Base-by-base conservation (phyloP, 2,888 invertebrate genomes). In the Drosophila incognita region DNA sequence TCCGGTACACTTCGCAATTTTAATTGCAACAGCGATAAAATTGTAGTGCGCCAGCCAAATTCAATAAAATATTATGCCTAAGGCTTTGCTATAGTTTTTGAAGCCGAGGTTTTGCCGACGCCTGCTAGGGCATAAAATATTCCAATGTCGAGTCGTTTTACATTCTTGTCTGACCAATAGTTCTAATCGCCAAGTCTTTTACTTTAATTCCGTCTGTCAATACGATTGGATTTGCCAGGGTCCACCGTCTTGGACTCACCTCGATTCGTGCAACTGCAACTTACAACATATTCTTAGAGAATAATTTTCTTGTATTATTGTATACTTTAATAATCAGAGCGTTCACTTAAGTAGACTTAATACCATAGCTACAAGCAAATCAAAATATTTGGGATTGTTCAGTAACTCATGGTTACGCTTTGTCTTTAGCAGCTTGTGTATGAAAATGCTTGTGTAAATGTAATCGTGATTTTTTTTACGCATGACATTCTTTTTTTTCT, bases 1-100 rank as follows among this genome's bases (percentile, higher is more conserved):
- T 76, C 71, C 74, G 69, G 58, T 59, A 79, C 74, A 76, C 59
- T 82, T 85, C 57, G 57, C 85, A 73, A 74, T 79, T 84, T 77
- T 84, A 85, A 87, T 87, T 89, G 76, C 82, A 64, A 8, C 48
- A 36, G 24, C 29, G 36, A n/a, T 21, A 11, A 38, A 33, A 10
- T 11, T 33, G 33, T 33, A 1, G 33, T 33, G 33, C 11, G 33
- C 33, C 4, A 2, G 24, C 24, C 24, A 24, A 24, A 24, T 24
- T 24, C 2, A 31, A 2, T 31, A 2, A 31, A 10, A 2, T 31
- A 31, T 31, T 31, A 31, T 10, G 31, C 29, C 29, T 31, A 31
- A 31, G 29, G 29, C 7, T 8, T 7, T 31, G 7, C 29, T 31
- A 31, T 31, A 31, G 29, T 31, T 31, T 31, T 29, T 7, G 29